Base-by-base conservation (phyloP, 2,797 vertebrate genomes). In the Acipenser oxyrinchus region DNA sequence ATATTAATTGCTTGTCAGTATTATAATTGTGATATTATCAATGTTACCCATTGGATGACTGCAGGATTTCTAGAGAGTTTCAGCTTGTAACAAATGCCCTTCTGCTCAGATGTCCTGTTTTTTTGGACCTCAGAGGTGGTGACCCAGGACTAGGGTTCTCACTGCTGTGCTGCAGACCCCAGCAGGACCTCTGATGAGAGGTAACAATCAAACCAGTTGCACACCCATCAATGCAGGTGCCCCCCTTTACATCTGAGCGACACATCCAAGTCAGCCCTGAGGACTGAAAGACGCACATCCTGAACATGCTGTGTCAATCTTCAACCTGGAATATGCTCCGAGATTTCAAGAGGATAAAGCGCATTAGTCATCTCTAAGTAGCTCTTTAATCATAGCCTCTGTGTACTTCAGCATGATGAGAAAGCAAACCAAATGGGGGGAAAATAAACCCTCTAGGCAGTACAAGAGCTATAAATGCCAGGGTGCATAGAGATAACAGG, bases 401-500 rank as follows among this genome's bases (percentile, higher is more conserved):
- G 65, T 65, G 65, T 12, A 65, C 50, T 60, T 53, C 57, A 62
- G 49, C 49, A 58, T 62, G 73, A 49, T 51, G 49, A 23, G 18
- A 48, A 68, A 65, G 55, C 60, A 62, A 51, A 62, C 52, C 7
- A 57, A 60, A 70, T 73, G 52, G 51, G 51, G 63, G n/a, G 23
- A 63, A 71, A 49, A 55, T 10, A 55, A 62, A 69, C 55, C 69
- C 71, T 48, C 55, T 48, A 37, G 70, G 72, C 69, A n/a, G 67
- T 62, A 51, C 65, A 55, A 65, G 66, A 49, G 48, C 66, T 69
- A 58, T 73, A 73, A 71, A 71, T 71, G 63, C 66, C 51, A 61
- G 69, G 65, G 69, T 66, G 55, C 60, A 37, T 50, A 74, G 77
- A 70, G 61, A 82, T 68, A 74, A 74, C 75, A 77, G 78, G 72